phyloP scores from a whole-genome alignment of 2,113 vertebrate species.

The Ammodytes dubius region DNA sequence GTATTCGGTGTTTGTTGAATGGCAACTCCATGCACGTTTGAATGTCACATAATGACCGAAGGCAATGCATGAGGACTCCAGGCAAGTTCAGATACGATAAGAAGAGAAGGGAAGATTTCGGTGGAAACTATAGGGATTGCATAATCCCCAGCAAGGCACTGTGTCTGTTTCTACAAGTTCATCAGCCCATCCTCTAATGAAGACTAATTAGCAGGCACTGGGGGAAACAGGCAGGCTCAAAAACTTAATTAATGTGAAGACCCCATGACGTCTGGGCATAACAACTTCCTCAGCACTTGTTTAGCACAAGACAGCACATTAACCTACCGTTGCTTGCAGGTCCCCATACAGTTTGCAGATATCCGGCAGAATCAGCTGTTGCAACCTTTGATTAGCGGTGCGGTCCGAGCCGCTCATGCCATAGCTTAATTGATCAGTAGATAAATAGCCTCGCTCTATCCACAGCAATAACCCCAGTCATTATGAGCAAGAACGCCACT shows the following conservation, averaged over 20 bases:
- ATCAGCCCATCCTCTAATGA: slow-evolving; percentile 76
- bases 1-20: slow-evolving; percentile 6
- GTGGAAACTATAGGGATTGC: slow-evolving; percentile 31
- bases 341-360: slow-evolving; percentile 53
- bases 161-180: slow-evolving; percentile 70
- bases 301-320: slow-evolving; percentile 67
- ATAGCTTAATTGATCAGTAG: slow-evolving; percentile 34
- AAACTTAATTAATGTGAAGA: slow-evolving; percentile 80
- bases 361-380: slow-evolving; percentile 55
- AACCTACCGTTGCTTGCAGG: slow-evolving; percentile 61
- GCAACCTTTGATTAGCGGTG: slow-evolving; percentile 40
- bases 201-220: slow-evolving; percentile 76
- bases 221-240: slow-evolving; percentile 67
- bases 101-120: background rate
- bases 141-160: slow-evolving; percentile 30
- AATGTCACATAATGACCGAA: slow-evolving; percentile 18
- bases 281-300: slow-evolving; percentile 73
- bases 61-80: background rate
- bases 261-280: slow-evolving; percentile 64
- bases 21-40: slow-evolving; percentile 10
- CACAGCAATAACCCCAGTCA: slow-evolving; percentile 15
- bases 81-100: slow-evolving; percentile 30
- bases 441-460: slow-evolving; percentile 28
- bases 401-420: background rate
- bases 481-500: background rate